These are phyloP conservation scores for Apantesis nais DNA, from an alignment of 2,888 invertebrate genomes.

Conservation along the genomic window DNA sequence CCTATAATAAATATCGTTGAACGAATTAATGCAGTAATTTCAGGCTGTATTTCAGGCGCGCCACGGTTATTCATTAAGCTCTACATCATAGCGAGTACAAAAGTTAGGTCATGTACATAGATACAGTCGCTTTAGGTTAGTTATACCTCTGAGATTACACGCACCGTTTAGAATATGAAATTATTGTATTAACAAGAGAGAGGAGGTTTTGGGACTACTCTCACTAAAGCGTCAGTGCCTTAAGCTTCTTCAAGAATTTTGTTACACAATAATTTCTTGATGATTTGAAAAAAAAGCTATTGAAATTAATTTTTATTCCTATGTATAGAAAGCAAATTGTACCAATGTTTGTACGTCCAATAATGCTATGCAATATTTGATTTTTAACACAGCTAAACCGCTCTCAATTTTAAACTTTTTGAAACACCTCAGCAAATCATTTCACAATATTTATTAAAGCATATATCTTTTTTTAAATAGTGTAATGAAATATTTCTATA, in stretches of 20 bases:
- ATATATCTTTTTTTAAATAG: too few relatives aligned
- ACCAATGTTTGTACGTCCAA: too few relatives aligned
- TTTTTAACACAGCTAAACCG: too few relatives aligned
- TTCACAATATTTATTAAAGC: too few relatives aligned
- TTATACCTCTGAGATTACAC: slow-evolving; percentile 19
- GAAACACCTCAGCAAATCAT: background rate
- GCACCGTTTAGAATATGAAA: background rate
- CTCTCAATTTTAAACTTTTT: background rate
- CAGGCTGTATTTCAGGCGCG: slow-evolving; percentile 46
- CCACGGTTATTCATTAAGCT: slow-evolving; percentile 57
- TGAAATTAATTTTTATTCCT: too few relatives aligned
- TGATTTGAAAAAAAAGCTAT: too few relatives aligned
- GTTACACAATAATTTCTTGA: background rate
- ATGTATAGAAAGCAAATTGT: too few relatives aligned
- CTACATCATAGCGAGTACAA: slow-evolving; percentile 50
- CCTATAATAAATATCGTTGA: slow-evolving; percentile 60
- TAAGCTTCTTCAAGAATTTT: background rate
- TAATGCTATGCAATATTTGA: too few relatives aligned
- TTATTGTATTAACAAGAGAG: background rate
- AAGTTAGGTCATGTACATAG: slow-evolving; percentile 29
- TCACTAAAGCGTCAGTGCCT: background rate
- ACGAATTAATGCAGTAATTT: slow-evolving; percentile 66
- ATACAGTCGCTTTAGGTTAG: slow-evolving; percentile 25
- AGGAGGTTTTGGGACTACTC: background rate
- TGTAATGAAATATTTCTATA: too few relatives aligned